phyloP scores from a whole-genome alignment of 2,888 invertebrate genomes.

The Ditylenchus weischeri region DNA sequence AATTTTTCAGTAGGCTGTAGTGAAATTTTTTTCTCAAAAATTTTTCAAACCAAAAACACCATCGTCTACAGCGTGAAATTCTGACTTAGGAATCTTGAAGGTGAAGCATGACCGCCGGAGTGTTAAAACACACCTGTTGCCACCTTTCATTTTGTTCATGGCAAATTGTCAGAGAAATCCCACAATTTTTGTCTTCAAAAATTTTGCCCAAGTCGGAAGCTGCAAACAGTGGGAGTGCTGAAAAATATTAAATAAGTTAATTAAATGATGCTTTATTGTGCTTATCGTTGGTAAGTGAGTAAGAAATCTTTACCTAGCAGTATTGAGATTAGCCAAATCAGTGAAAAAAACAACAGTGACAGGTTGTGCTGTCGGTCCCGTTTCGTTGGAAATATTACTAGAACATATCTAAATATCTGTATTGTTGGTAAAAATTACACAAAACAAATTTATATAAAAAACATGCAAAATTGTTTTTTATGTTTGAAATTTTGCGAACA shows the following conservation, averaged over 20 bases:
- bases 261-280: too few species aligned
- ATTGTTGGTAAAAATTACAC: not conserved
- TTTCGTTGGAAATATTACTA: conserved; percentile 58
- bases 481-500: too few species aligned
- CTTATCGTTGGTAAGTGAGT: too few species aligned
- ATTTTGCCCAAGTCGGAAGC: conserved; percentile 51
- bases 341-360: conserved; percentile 60
- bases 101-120: too few species aligned
- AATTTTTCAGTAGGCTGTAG: too few species aligned
- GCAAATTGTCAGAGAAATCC: conserved; percentile 47
- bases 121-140: conserved; percentile 39
- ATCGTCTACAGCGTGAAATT: too few species aligned
- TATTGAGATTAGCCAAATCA: conserved; percentile 63
- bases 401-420: conserved; percentile 50
- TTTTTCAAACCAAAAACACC: too few species aligned
- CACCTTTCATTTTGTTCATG: conserved; percentile 58
- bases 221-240: conserved; percentile 48
- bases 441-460: not conserved
- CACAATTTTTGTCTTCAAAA: conserved; percentile 45
- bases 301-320: conserved; percentile 30
- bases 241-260: too few species aligned
- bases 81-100: too few species aligned
- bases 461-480: not conserved
- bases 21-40: too few species aligned
- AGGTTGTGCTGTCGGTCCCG: conserved; percentile 60